Evolutionary conservation across 2,888 invertebrate genomes (phyloP).

Genomic region (Phanerotoma sp.): DNA sequence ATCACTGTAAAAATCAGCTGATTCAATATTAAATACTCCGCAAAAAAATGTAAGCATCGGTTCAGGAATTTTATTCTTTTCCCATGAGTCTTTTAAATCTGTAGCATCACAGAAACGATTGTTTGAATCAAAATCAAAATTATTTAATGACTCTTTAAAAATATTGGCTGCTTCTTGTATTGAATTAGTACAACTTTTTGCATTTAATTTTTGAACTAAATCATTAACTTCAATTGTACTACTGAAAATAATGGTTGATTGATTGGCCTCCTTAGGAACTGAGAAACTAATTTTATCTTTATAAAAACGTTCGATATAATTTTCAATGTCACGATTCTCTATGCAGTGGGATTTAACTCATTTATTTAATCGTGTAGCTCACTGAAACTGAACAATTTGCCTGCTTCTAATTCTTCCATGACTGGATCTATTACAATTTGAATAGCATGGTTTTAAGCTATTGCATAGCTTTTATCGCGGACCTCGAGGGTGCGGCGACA

Average conservation of each 20-base stretch:
- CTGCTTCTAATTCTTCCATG: background rate
- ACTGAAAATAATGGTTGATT: background rate
- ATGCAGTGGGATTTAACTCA: background rate
- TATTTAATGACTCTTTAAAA: background rate
- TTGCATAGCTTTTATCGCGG: no score
- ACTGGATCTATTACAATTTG: background rate
- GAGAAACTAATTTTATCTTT: background rate
- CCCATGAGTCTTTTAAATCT: conserved; percentile 21
- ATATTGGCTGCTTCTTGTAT: background rate
- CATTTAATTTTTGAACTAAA: background rate
- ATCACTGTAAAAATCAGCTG: conserved; percentile 5
- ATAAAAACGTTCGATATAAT: background rate
- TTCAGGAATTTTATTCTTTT: conserved; percentile 13
- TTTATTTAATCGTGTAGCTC: background rate
- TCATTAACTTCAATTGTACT: background rate
- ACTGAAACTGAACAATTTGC: background rate
- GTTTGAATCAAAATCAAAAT: conserved; percentile 2
- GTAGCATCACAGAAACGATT: conserved; percentile 11
- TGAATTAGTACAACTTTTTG: background rate
- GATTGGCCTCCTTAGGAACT: background rate
- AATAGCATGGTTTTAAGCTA: no score
- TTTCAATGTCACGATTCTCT: background rate
- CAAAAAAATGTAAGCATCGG: conserved; percentile 15
- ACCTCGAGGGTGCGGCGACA: no score
- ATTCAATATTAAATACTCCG: conserved; percentile 13